Base-by-base conservation (phyloP, 2,888 invertebrate species). In the Crepidodera aurea region DNA sequence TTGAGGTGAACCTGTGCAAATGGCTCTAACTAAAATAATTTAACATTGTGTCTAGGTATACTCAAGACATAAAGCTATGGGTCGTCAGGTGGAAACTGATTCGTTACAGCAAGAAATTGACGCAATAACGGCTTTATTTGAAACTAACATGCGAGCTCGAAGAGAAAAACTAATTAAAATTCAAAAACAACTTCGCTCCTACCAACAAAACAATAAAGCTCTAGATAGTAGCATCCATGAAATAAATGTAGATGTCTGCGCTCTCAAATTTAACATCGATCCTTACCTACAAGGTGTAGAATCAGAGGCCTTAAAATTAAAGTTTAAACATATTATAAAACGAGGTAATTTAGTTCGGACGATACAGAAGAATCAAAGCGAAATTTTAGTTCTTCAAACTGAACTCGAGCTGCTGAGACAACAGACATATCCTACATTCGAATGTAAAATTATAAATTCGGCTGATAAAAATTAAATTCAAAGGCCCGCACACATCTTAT, bases 401-500 rank as follows among this genome's bases (percentile, higher is more conserved):
- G 87, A 90, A 72, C 81, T 92, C 55, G 92, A 92, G 75, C 79
- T 91, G 39, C 81, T 90, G 61, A 84, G 90, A 6, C 81, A 91
- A 54, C 86, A 85, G 77, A 91, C 90, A 0, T 91, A 86, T 79
- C 92, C 92, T 4, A 90, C 90, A 0, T 82, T 91, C 32, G 81
- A 81, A 69, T 82, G 82, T 67, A 83, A 81, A 63, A 46, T 73
- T 2, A 54, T 71, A 7, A 65, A 72, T 42, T 22, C 51, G 3
- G 59, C 44, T 32, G 62, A 62, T 19, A 57, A 58, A 57, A n/a
- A n/a, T n/a, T n/a, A n/a, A n/a, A n/a, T n/a, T n/a, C n/a, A n/a
- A n/a, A n/a, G n/a, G n/a, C n/a, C n/a, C n/a, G n/a, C n/a, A n/a
- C n/a, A n/a, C n/a, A n/a, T n/a, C n/a, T n/a, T n/a, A n/a, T n/a